phyloP scores from a whole-genome alignment of 2,113 vertebrate species.

The Mustela nigripes region DNA sequence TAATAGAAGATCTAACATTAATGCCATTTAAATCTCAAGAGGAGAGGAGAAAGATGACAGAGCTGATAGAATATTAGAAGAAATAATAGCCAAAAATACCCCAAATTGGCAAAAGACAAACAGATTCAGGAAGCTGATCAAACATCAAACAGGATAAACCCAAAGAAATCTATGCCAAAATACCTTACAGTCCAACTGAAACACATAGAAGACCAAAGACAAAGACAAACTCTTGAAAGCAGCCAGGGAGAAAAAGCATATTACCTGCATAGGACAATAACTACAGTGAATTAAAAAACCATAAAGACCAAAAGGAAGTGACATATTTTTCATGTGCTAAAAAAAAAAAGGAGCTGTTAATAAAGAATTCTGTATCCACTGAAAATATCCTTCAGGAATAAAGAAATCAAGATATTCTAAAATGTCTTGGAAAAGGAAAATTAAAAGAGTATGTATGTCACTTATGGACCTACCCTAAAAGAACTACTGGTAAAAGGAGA shows the following conservation, averaged over 20 bases:
- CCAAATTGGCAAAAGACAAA: not conserved
- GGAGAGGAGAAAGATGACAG: not conserved
- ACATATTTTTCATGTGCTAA: not conserved
- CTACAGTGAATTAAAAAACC: not conserved
- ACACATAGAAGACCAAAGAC: not conserved
- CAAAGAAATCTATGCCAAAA: constrained; percentile 45
- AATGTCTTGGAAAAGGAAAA: not conserved
- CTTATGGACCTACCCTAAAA: not conserved
- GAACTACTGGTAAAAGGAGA: not conserved
- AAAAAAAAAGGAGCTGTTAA: not conserved
- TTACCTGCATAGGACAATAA: not conserved
- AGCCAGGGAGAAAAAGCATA: not conserved
- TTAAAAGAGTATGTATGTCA: not conserved
- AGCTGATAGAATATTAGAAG: not conserved
- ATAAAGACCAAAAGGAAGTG: not conserved
- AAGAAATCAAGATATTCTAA: constrained; percentile 36
- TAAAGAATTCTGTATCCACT: not conserved
- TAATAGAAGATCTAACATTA: not conserved
- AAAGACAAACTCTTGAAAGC: not conserved
- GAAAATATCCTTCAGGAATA: not conserved
- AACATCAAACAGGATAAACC: not conserved
- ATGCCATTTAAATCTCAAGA: not conserved
- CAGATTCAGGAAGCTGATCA: not conserved
- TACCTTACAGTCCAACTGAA: not conserved
- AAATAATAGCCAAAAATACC: not conserved